Percentiles rank a stretch among this genome's conserved stretches.
These are phyloP conservation scores for Panulirus ornatus DNA, from an alignment of 1,140 invertebrate species.

Conservation along the genomic window DNA sequence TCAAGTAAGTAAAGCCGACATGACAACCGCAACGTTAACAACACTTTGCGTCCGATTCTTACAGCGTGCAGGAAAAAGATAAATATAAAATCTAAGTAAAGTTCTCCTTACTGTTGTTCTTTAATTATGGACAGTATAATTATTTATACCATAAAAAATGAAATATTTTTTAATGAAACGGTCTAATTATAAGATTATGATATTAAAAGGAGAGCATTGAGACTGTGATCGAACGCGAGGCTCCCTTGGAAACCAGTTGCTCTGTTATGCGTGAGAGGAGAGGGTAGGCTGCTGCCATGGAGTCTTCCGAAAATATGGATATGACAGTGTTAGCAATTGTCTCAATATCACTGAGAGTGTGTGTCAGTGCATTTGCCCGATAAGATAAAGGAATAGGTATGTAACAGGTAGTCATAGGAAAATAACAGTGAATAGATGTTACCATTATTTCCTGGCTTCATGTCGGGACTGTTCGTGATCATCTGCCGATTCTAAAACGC, in stretches of 20 bases:
- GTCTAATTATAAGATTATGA: neutral
- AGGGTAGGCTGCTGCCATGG: no score
- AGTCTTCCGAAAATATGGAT: no score
- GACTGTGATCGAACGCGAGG: neutral
- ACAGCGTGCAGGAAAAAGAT: no score
- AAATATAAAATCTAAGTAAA: no score
- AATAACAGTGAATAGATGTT: neutral
- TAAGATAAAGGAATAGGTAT: neutral
- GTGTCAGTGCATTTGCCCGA: neutral
- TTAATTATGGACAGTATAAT: neutral
- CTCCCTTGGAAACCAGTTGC: slow-evolving; percentile 3
- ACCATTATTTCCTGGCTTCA: neutral
- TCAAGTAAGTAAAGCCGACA: no score
- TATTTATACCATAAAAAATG: neutral
- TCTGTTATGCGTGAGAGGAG: neutral
- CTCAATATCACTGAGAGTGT: neutral
- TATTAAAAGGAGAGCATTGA: neutral
- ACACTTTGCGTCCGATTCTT: neutral
- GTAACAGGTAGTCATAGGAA: neutral
- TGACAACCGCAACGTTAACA: neutral
- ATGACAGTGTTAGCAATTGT: neutral
- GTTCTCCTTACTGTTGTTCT: no score
- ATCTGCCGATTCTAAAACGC: no score
- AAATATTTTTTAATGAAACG: neutral
- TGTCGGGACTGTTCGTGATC: no score